A percentile compares a stretch with the other conserved stretches of the same genome.
Evolutionary conservation across 2,888 invertebrate genomes (phyloP).

Genomic region (Parnassius smintheus): DNA sequence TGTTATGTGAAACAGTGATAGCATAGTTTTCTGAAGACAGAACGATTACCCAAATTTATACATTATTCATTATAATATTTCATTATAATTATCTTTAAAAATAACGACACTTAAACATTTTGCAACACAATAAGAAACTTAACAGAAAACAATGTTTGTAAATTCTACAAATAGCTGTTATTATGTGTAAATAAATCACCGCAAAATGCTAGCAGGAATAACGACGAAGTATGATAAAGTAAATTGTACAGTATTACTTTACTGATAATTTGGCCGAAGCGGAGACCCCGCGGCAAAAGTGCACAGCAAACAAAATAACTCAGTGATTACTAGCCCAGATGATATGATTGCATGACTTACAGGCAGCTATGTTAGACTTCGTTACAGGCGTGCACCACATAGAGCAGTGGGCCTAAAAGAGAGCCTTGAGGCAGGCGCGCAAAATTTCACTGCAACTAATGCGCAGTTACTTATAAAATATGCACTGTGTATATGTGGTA

Average conservation of each 20-base stretch:
- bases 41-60: no score
- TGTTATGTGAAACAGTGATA: no score
- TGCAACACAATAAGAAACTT: no score
- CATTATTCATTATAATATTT: no score
- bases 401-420: slow-evolving; percentile 49
- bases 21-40: no score
- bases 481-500: neutral
- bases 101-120: no score
- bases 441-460: slow-evolving; percentile 45
- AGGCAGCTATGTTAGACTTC: slow-evolving; percentile 31
- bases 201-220: slow-evolving; percentile 14
- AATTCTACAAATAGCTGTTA: slow-evolving; percentile 16
- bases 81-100: no score
- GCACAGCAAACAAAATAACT: slow-evolving; percentile 64
- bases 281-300: slow-evolving; percentile 47
- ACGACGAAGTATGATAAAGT: slow-evolving; percentile 36
- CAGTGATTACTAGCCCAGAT: slow-evolving; percentile 60
- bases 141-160: slow-evolving; percentile 14
- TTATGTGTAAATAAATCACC: slow-evolving; percentile 27
- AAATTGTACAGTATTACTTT: slow-evolving; percentile 34
- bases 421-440: slow-evolving; percentile 54
- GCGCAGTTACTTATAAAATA: slow-evolving; percentile 29
- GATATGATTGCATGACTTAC: slow-evolving; percentile 53
- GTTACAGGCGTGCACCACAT: slow-evolving; percentile 35
- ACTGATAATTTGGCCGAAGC: slow-evolving; percentile 59